Base-by-base conservation (phyloP, 2,113 vertebrate species). In the Catagonus wagneri region DNA sequence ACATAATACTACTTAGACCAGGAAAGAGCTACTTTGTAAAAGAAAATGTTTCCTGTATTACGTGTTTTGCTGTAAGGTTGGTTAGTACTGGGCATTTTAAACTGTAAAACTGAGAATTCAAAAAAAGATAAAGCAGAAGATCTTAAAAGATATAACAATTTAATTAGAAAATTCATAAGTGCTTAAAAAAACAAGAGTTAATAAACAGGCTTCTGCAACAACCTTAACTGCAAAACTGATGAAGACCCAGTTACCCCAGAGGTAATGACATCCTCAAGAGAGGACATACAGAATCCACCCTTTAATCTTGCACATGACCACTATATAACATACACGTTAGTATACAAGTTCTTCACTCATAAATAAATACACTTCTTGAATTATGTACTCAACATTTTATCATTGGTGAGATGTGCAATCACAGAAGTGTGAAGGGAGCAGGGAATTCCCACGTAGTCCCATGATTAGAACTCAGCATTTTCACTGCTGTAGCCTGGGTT, bases 1-100 rank as follows among this genome's bases (percentile, higher is more conserved):
- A 79, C 17, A 72, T 93, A 92, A 78, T 68, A 83, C 17, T 71
- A 89, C 50, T 72, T 88, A 54, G 80, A 44, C 34, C 9, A 96
- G 63, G 4, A 88, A 89, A 69, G 3, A 76, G n/a, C 19, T 76
- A 68, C 50, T 89, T 94, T 81, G 13, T 84, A 89, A 79, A 91
- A 89, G 60, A 84, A 96, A 65, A 19, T 66, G 29, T 92, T 84
- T 89, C 50, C 85, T 85, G 25, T 20, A 72, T 72, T 71, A 52
- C 29, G 27, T 22, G 7, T 6, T 66, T 89, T 94, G 85, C 69
- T 78, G 22, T 84, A 71, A 76, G 32, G 50, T 13, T 93, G 10
- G 60, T 88, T 44, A 88, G 22, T 78, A 71, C 3, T 34, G 17
- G 54, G 12, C 15, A 86, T 61, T 89, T 89, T 89, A 95, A 91